Evolutionary conservation across 2,113 vertebrate species (phyloP).

Genomic region (Cinclus mexicanus): DNA sequence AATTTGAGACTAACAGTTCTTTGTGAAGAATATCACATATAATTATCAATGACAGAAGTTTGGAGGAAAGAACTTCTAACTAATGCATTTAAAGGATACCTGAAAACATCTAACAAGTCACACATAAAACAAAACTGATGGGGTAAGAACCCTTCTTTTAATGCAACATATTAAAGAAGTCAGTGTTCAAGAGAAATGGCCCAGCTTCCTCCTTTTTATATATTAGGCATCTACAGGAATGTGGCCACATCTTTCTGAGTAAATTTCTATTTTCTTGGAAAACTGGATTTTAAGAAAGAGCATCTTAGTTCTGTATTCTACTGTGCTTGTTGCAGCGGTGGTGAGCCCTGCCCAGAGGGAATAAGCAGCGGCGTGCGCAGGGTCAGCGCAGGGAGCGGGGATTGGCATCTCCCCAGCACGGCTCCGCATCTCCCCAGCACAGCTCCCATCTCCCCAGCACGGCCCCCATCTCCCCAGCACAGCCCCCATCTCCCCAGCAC

Average conservation of each 20-base stretch:
- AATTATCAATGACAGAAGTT: background rate
- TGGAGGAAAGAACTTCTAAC: background rate
- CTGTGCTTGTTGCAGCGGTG: rapidly evolving
- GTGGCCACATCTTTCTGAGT: background rate
- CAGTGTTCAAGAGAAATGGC: background rate
- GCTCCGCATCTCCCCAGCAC: too few relatives aligned
- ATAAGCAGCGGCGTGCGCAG: rapidly evolving
- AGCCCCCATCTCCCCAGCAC: too few relatives aligned
- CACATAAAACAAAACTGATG: background rate
- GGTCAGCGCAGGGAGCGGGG: background rate
- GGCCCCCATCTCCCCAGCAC: too few relatives aligned
- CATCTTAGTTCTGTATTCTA: rapidly evolving
- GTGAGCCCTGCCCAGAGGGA: rapidly evolving
- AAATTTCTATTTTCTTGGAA: background rate
- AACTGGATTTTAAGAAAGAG: background rate
- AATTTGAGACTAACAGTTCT: background rate
- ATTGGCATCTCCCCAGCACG: background rate
- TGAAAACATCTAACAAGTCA: background rate
- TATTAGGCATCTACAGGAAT: rapidly evolving
- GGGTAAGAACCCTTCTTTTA: rapidly evolving
- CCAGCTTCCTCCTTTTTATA: background rate
- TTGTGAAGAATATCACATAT: background rate
- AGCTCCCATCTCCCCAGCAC: too few relatives aligned
- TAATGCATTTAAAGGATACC: background rate
- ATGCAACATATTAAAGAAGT: background rate